phyloP scores from a whole-genome alignment of 1,140 invertebrate genomes.

The Lordiphosa collinella region DNA sequence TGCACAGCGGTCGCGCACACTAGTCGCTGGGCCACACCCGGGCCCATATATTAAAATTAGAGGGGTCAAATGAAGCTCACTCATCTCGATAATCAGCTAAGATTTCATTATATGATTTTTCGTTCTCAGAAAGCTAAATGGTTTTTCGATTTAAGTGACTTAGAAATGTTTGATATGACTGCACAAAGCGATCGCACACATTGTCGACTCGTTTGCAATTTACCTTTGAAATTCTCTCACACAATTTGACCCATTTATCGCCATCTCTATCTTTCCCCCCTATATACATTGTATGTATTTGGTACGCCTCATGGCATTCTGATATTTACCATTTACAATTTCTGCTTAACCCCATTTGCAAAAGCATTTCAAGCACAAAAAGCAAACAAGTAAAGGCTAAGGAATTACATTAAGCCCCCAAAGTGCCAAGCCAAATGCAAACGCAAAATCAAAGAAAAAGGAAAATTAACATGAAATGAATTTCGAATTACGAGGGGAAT shows the following conservation, averaged over 20 bases:
- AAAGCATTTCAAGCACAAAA: slow-evolving; percentile 30
- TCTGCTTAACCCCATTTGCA: slow-evolving; percentile 63
- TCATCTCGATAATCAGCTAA: too few species aligned
- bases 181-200: not conserved
- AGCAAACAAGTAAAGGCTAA: slow-evolving; percentile 15
- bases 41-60: too few species aligned
- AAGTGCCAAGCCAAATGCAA: slow-evolving; percentile 44
- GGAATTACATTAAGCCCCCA: slow-evolving; percentile 38
- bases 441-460: slow-evolving; percentile 68
- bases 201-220: not conserved
- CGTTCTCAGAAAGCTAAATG: too few species aligned
- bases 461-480: slow-evolving; percentile 73
- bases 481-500: slow-evolving; percentile 45
- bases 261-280: slow-evolving; percentile 2
- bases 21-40: too few species aligned
- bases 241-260: slow-evolving; percentile 32
- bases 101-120: too few species aligned
- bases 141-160: not conserved
- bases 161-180: not conserved
- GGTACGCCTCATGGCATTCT: slow-evolving; percentile 19
- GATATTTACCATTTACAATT: slow-evolving; percentile 21
- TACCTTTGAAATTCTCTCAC: slow-evolving; percentile 9
- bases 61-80: too few species aligned
- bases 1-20: too few species aligned
- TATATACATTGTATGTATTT: not conserved